These are phyloP conservation scores for Sesamia nonagrioides DNA, from an alignment of 1,140 invertebrate species.

Conservation along the genomic window DNA sequence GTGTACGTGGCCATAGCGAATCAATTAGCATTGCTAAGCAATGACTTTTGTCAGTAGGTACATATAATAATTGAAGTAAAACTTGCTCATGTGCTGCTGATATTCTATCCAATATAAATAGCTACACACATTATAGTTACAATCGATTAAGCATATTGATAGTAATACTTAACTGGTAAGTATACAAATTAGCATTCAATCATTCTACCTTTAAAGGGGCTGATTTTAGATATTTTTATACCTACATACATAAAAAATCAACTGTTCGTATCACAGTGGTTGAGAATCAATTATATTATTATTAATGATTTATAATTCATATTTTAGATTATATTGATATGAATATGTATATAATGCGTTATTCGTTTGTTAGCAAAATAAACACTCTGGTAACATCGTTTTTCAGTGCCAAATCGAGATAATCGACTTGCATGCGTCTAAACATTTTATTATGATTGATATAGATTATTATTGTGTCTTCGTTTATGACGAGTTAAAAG, in stretches of 20 bases:
- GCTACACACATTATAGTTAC: constrained; percentile 41
- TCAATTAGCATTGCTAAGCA: constrained; percentile 41
- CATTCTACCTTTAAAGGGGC: constrained; percentile 13
- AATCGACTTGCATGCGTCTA: background rate
- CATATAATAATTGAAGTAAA: constrained; percentile 11
- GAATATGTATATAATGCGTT: background rate
- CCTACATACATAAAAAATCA: constrained; percentile 46
- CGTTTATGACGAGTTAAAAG: background rate
- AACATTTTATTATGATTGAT: background rate
- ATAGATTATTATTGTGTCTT: background rate
- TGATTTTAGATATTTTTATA: constrained; percentile 37
- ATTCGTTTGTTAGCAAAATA: constrained; percentile 20
- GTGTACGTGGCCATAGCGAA: constrained; percentile 29
- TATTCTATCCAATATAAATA: constrained; percentile 42
- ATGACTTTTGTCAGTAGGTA: constrained; percentile 22
- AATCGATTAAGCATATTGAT: constrained; percentile 46
- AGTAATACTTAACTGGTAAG: constrained; percentile 40
- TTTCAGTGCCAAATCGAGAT: background rate
- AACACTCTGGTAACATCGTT: background rate
- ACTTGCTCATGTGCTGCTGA: constrained; percentile 17
- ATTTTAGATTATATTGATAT: constrained; percentile 14
- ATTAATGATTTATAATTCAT: constrained; percentile 31
- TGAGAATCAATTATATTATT: constrained; percentile 54
- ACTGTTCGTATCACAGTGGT: constrained; percentile 60
- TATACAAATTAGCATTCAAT: constrained; percentile 40